phyloP scores from a whole-genome alignment of 2,888 invertebrate genomes.

The Cantharis rufa region DNA sequence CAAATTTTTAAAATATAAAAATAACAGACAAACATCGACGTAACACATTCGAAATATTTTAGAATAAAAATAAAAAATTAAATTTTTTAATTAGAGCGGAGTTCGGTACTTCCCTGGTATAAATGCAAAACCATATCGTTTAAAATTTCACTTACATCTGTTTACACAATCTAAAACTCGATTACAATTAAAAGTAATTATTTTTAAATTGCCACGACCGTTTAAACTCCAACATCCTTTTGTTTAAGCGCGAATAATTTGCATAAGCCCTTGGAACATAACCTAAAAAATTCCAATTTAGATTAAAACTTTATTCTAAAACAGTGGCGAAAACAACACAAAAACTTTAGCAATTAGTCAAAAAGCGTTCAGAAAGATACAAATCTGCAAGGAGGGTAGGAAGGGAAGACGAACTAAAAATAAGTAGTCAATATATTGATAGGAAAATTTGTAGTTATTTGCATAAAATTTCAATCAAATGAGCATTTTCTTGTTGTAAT shows the following conservation, averaged over 20 bases:
- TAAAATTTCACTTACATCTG: conserved; percentile 23
- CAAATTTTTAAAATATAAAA: no score
- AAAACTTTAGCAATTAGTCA: conserved; percentile 33
- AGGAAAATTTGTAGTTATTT: neutral
- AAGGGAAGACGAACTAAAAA: neutral
- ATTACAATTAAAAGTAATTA: conserved; percentile 30
- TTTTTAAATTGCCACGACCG: conserved; percentile 28
- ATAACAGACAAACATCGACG: no score
- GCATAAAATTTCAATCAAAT: conserved; percentile 6
- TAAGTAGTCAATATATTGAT: neutral
- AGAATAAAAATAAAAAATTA: neutral
- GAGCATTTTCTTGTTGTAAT: conserved; percentile 19
- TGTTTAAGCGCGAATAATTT: conserved; percentile 31
- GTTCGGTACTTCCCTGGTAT: neutral
- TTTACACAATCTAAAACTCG: conserved; percentile 20
- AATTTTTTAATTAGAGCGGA: neutral
- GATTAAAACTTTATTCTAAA: conserved; percentile 39
- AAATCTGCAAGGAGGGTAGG: conserved; percentile 10
- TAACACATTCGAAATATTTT: no score
- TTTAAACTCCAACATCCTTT: conserved; percentile 19
- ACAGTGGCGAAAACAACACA: conserved; percentile 30
- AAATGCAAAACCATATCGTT: conserved; percentile 4
- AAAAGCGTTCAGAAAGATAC: conserved; percentile 20
- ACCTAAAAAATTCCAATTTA: conserved; percentile 37
- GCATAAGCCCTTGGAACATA: conserved; percentile 34